phyloP scores from a whole-genome alignment of 2,797 vertebrate genomes.

The Dromococcyx pavoninus region DNA sequence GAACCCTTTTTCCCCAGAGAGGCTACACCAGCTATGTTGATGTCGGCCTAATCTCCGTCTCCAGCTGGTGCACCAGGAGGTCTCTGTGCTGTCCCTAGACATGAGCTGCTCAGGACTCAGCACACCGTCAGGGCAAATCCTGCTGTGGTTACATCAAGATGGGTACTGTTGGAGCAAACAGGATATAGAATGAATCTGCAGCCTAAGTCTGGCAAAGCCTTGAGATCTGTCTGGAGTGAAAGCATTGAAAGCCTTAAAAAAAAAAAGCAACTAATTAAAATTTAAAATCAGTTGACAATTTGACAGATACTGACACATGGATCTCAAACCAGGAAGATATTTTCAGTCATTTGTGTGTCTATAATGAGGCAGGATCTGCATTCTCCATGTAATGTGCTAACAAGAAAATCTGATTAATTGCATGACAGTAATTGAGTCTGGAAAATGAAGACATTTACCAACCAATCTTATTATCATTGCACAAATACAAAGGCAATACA shows the following conservation, averaged over 20 bases:
- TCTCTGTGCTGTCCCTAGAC: neutral
- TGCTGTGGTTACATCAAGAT: fast-evolving
- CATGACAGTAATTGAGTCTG: neutral
- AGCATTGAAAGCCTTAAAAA: neutral
- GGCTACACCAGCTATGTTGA: fast-evolving
- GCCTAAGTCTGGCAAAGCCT: neutral
- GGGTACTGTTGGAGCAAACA: neutral
- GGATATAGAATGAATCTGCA: neutral
- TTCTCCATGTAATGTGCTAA: neutral
- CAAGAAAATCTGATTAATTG: conserved; percentile 16
- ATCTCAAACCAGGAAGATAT: conserved; percentile 38
- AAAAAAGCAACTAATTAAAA: conserved; percentile 20
- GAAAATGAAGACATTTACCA: conserved; percentile 10
- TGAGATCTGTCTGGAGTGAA: neutral
- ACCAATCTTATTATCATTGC: neutral
- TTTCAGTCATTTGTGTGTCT: conserved; percentile 23
- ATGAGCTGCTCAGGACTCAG: neutral
- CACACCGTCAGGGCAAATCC: neutral
- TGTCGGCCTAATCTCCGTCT: neutral
- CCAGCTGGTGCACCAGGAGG: fast-evolving
- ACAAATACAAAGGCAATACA: neutral
- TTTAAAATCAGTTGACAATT: conserved; percentile 26
- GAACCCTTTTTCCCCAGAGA: neutral
- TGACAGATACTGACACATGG: conserved; percentile 28
- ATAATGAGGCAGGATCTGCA: neutral